Base-by-base conservation (phyloP, 2,113 vertebrate genomes). In the Istiophorus platypterus region DNA sequence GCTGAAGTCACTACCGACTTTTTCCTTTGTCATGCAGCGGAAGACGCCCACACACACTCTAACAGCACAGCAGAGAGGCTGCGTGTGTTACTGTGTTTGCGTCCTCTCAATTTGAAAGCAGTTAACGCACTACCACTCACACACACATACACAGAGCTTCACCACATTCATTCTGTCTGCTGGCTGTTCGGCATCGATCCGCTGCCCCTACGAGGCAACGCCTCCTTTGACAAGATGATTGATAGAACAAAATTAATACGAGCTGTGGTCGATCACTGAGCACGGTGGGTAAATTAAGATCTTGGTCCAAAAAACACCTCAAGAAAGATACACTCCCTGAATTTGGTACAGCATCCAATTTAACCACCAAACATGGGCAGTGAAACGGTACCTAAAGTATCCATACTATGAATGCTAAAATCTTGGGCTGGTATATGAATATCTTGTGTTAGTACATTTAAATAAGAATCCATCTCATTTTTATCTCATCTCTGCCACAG, bases 111-210 rank as follows among this genome's bases (percentile, higher is more conserved):
- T 73, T 69, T 47, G 49, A 68, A 39, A 49, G 67, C 34, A 65
- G 61, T 82, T 72, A 80, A 72, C 71, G 62, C 77, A 18, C 78
- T n/a, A 57, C 57, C 41, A 51, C 66, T 45, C 39, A 63, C 78
- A 66, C 79, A 64, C 15, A 70, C 66, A 62, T 12, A 64, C 15
- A 63, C 57, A 62, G 10, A 61, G 39, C 63, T 29, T 15, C 27
- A 2, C 22, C 34, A n/a, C 59, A n/a, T 24, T 61, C 7, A 0
- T 24, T 51, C 26, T 2, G 77, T 68, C 56, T 65, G 80, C 84
- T 67, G 81, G 65, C 49, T 45, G 79, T 10, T 74, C 17, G 0
- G 24, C 20, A 87, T 87, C 2, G 86, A 91, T 87, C 69, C 12
- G 26, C 56, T 29, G 42, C 20, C 34, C 58, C 71, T 51, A 26